Conservation (phyloP, 2,113 vertebrate species). For the Physeter macrocephalus region DNA sequence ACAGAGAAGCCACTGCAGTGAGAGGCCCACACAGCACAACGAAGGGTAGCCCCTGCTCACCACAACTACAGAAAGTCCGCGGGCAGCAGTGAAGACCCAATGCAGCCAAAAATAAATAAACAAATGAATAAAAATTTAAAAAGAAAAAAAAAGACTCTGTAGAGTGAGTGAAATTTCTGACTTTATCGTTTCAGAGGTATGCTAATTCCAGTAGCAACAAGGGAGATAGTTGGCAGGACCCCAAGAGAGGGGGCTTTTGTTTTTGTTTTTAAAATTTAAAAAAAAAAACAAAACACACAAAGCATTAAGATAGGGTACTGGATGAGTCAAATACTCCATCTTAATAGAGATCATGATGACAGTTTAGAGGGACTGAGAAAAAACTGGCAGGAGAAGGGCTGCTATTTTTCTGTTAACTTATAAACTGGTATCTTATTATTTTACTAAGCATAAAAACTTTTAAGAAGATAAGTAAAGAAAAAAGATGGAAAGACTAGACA, state of each 20-base stretch:
- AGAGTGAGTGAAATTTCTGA: background rate
- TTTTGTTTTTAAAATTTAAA: background rate
- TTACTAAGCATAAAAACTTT: slow-evolving; percentile 23
- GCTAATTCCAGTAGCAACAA: background rate
- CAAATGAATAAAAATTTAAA: too few species aligned
- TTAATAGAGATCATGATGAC: background rate
- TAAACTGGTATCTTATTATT: background rate
- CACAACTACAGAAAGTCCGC: too few species aligned
- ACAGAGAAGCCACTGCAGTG: too few species aligned
- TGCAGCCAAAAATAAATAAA: too few species aligned
- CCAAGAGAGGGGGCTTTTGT: background rate
- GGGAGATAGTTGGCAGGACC: background rate
- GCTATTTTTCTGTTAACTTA: background rate
- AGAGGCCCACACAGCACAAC: too few species aligned
- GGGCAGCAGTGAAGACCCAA: too few species aligned
- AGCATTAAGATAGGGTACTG: background rate
- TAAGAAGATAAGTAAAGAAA: background rate
- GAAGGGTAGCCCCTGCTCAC: too few species aligned
- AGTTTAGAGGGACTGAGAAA: background rate
- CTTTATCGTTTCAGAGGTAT: background rate
- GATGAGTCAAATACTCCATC: background rate
- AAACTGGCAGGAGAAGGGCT: background rate
- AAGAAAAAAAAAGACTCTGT: background rate
- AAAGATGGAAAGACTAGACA: background rate
- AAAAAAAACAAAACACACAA: background rate